Evolutionary conservation across 2,888 invertebrate species (phyloP).

Genomic region (Caenorhabditis sp.): DNA sequence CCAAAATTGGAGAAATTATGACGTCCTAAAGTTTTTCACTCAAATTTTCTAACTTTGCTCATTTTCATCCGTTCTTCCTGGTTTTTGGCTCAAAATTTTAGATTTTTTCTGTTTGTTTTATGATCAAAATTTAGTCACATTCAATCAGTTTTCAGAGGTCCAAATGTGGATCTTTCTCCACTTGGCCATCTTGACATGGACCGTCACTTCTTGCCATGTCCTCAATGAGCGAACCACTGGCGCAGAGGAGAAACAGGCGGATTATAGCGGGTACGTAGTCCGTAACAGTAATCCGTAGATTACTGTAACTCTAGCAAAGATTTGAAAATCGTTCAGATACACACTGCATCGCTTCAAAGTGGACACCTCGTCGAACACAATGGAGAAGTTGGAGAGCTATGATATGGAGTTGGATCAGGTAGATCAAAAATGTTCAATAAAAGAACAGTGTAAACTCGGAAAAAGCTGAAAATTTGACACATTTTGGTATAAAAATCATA

Average conservation of each 20-base stretch:
- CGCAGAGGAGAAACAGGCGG: constrained; percentile 21
- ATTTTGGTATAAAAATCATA: neutral
- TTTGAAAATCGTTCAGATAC: constrained; percentile 23
- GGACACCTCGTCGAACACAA: constrained; percentile 34
- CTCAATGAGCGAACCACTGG: neutral
- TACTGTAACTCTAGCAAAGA: neutral
- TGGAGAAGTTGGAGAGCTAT: constrained; percentile 56
- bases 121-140: neutral
- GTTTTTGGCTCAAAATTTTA: neutral
- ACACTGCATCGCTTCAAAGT: constrained; percentile 55
- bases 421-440: neutral
- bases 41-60: neutral
- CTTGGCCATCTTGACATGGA: neutral
- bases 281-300: neutral
- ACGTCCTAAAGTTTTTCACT: neutral
- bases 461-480: neutral
- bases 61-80: neutral
- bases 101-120: neutral
- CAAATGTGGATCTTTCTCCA: neutral
- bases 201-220: constrained; percentile 23
- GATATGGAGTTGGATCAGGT: constrained; percentile 57
- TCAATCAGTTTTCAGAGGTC: neutral
- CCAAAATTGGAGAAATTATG: too few relatives aligned
- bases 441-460: neutral
- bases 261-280: constrained; percentile 39